Percentiles rank a stretch among this genome's conserved stretches.
These are phyloP conservation scores for Fundulus diaphanus DNA, from an alignment of 2,797 vertebrate genomes.

Conservation along the genomic window DNA sequence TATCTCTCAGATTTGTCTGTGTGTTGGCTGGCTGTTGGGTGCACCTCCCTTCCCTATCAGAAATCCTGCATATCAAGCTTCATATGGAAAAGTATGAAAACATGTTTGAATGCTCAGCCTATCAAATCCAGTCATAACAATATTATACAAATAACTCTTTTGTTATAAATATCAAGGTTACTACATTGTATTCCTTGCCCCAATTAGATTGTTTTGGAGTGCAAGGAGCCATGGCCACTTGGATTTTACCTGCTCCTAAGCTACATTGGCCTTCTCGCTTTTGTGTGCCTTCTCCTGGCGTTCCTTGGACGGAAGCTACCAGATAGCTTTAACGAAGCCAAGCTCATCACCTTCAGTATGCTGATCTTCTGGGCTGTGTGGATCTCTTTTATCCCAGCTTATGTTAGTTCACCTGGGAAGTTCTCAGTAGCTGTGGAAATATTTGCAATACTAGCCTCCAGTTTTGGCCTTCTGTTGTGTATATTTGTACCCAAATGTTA, in stretches of 20 bases:
- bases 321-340: conserved; percentile 82
- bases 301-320: conserved; percentile 81
- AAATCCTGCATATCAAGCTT: conserved; percentile 74
- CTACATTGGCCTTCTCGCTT: conserved; percentile 81
- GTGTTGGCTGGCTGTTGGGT: conserved; percentile 69
- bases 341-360: conserved; percentile 83
- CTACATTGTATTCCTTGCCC: neutral
- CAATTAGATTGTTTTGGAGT: conserved; percentile 77
- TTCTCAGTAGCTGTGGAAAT: conserved; percentile 82
- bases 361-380: conserved; percentile 82
- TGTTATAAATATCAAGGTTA: neutral
- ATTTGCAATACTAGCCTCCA: conserved; percentile 81
- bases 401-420: conserved; percentile 80
- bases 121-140: neutral
- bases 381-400: conserved; percentile 82
- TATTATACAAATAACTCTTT: neutral
- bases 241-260: conserved; percentile 81
- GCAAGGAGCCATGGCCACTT: conserved; percentile 76
- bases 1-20: conserved; percentile 70
- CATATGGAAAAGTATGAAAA: conserved; percentile 68
- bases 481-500: conserved; percentile 84
- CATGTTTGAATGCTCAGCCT: neutral
- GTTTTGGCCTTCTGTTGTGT: conserved; percentile 79
- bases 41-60: conserved; percentile 76
- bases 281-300: conserved; percentile 76